A percentile compares a stretch with the other conserved stretches of the same genome.
These are phyloP conservation scores for Scaptomyza tumidula DNA, from an alignment of 2,888 invertebrate genomes.

Conservation along the genomic window DNA sequence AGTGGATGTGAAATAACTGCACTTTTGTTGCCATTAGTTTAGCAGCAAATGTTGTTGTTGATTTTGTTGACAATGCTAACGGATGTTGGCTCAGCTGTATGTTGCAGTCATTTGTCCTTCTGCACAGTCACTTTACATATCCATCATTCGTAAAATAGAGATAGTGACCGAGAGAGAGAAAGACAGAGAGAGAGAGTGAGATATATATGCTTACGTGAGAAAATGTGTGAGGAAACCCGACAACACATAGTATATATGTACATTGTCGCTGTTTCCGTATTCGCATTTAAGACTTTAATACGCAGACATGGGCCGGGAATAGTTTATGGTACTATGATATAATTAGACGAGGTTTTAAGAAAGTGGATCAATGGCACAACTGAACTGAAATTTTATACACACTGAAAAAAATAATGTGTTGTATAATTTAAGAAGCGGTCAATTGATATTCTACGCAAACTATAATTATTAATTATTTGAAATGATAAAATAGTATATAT, in stretches of 20 bases:
- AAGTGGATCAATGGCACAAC: conserved; percentile 23
- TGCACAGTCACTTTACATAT: conserved; percentile 40
- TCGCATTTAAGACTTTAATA: conserved; percentile 4
- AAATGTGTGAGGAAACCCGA: conserved; percentile 48
- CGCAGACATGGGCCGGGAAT: conserved; percentile 12
- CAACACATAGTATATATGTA: conserved; percentile 6
- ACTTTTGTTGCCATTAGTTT: conserved; percentile 66
- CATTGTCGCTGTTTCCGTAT: conserved; percentile 9
- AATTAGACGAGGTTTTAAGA: conserved; percentile 20
- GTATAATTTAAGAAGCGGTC: too few species aligned
- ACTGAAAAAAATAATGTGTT: background rate
- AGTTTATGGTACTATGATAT: conserved; percentile 9
- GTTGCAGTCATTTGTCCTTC: conserved; percentile 65
- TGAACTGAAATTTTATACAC: background rate
- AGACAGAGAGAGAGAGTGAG: background rate
- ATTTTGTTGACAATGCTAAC: conserved; percentile 67
- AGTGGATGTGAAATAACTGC: conserved; percentile 58
- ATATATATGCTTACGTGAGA: conserved; percentile 55
- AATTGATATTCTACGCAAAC: too few species aligned
- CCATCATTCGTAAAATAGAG: conserved; percentile 3
- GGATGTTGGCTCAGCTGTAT: conserved; percentile 74
- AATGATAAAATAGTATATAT: background rate
- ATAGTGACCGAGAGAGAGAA: background rate
- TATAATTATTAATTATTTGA: too few species aligned
- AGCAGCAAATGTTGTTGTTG: conserved; percentile 53